Percentiles rank a stretch among this genome's conserved stretches.
phyloP scores from a whole-genome alignment of 2,797 vertebrate genomes.

The Numenius phaeopus region DNA sequence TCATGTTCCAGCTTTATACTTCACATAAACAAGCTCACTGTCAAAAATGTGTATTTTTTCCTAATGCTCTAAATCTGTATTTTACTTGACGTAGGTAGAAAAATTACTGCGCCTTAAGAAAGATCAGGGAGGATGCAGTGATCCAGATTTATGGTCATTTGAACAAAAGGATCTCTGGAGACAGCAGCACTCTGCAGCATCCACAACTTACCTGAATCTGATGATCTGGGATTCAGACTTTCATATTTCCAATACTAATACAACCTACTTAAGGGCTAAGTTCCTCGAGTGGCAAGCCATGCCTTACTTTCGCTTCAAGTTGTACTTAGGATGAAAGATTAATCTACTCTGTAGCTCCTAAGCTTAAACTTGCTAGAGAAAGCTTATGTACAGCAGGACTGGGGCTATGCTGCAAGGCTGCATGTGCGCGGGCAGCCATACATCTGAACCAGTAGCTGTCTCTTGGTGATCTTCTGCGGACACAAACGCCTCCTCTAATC shows the following conservation, averaged over 20 bases:
- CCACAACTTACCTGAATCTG: background rate
- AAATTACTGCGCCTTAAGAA: background rate
- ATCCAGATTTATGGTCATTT: background rate
- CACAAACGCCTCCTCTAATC: background rate
- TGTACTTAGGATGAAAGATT: background rate
- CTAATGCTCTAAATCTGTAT: background rate
- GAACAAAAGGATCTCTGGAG: background rate
- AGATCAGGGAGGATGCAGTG: background rate
- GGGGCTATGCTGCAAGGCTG: background rate
- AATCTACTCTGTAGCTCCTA: background rate
- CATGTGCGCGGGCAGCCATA: rapidly evolving
- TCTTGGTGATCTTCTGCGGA: background rate
- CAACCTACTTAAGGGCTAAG: background rate
- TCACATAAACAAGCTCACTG: background rate
- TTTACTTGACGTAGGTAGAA: background rate
- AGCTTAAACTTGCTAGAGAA: background rate
- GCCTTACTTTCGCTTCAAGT: background rate
- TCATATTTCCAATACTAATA: background rate
- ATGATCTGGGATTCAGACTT: background rate
- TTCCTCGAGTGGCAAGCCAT: background rate
- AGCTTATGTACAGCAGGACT: background rate
- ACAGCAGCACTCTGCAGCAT: background rate
- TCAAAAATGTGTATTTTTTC: background rate
- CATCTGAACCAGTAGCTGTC: rapidly evolving
- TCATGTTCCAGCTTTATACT: background rate